phyloP scores from a whole-genome alignment of 2,888 invertebrate genomes.

The Romanomermis culicivorax region DNA sequence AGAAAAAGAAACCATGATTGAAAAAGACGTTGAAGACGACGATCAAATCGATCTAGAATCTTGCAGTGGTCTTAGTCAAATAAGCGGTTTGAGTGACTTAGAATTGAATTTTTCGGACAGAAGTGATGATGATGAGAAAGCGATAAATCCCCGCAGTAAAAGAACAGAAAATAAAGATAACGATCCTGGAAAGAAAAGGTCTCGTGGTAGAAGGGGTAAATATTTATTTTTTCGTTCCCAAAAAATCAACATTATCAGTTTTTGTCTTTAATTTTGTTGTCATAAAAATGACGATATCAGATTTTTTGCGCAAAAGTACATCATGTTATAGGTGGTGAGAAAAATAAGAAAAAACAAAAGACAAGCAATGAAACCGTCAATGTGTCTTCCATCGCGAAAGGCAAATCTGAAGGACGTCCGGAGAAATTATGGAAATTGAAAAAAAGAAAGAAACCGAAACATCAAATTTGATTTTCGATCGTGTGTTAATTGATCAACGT shows the following conservation, averaged over 20 bases:
- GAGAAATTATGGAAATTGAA: constrained; percentile 6
- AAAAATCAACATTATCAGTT: neutral
- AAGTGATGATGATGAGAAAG: neutral
- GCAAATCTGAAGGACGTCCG: neutral
- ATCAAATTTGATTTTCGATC: constrained; percentile 10
- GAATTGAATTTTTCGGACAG: constrained; percentile 13
- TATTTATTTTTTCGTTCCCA: too few species aligned
- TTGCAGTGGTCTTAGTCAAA: constrained; percentile 20
- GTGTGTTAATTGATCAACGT: neutral
- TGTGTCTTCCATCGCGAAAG: neutral
- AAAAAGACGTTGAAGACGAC: constrained; percentile 13
- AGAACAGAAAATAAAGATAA: too few species aligned
- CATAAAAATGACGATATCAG: too few species aligned
- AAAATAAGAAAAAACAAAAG: constrained; percentile 1
- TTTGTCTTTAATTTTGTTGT: neutral
- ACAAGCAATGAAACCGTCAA: neutral
- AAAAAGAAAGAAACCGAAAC: constrained; percentile 8
- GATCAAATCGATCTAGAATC: constrained; percentile 22
- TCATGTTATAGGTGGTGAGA: too few species aligned
- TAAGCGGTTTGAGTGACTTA: constrained; percentile 22
- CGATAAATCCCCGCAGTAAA: neutral
- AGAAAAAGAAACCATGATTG: too few species aligned
- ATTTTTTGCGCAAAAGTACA: too few species aligned
- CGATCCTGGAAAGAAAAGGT: too few species aligned
- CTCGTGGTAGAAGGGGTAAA: neutral